These are phyloP conservation scores for Lacerta bilineata DNA, from an alignment of 2,797 vertebrate species.

Conservation along the genomic window DNA sequence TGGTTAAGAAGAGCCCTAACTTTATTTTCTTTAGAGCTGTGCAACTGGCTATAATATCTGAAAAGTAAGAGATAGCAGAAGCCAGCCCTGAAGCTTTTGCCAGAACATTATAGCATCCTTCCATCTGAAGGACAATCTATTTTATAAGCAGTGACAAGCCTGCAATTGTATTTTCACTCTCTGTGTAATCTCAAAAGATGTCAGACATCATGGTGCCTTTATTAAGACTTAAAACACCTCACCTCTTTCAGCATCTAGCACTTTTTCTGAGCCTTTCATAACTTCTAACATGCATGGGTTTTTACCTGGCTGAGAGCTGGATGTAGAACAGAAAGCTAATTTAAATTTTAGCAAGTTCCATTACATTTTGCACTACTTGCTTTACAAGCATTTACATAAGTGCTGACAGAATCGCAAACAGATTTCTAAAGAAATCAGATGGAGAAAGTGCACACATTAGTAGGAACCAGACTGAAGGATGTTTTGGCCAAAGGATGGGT, in stretches of 20 bases:
- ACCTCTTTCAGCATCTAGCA: not conserved
- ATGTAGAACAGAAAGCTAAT: conserved; percentile 9
- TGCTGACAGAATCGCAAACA: conserved; percentile 10
- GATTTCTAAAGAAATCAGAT: not conserved
- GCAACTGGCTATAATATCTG: not conserved
- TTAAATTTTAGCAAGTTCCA: conserved; percentile 2
- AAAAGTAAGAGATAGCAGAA: conserved; percentile 11
- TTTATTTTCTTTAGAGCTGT: not conserved
- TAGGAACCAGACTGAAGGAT: conserved; percentile 47
- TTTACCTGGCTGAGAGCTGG: not conserved
- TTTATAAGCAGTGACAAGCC: conserved; percentile 8
- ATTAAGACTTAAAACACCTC: not conserved
- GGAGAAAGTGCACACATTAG: conserved; percentile 23
- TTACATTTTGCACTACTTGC: not conserved
- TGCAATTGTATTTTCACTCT: not conserved
- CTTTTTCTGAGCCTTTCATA: not conserved
- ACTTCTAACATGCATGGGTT: rapidly evolving
- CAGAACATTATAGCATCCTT: not conserved
- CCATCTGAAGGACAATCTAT: conserved; percentile 1
- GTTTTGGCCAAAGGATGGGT: conserved; percentile 56
- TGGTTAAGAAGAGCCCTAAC: not conserved
- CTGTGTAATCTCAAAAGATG: conserved; percentile 28
- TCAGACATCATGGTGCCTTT: not conserved
- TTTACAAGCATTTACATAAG: not conserved
- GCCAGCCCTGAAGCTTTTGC: conserved; percentile 17